phyloP scores from a whole-genome alignment of 2,797 vertebrate species.

The Lagocephalus sceleratus region DNA sequence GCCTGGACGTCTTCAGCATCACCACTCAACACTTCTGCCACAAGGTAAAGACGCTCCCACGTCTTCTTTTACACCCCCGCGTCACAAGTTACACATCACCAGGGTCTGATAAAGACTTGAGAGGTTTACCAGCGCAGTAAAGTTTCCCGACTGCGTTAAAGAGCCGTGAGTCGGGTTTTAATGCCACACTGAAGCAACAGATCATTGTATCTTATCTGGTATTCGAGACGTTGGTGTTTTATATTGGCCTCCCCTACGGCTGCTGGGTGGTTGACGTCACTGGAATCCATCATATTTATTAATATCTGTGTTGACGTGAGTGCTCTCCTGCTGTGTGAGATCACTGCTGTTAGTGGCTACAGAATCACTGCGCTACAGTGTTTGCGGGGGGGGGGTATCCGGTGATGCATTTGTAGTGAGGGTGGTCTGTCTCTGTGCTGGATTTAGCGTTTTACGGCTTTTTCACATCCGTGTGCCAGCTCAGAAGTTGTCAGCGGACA shows the following conservation, averaged over 20 bases:
- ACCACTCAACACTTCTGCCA: conserved; percentile 88
- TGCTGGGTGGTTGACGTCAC: neutral
- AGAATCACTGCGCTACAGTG: too few relatives aligned
- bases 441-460: neutral
- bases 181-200: neutral
- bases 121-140: too few relatives aligned
- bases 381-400: too few relatives aligned
- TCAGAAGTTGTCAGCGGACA: too few relatives aligned
- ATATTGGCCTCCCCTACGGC: neutral
- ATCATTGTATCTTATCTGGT: neutral
- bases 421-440: neutral
- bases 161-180: conserved; percentile 1
- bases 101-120: too few relatives aligned
- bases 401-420: too few relatives aligned
- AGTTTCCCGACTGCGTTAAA: too few relatives aligned
- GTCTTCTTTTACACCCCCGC: too few relatives aligned
- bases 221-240: neutral
- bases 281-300: neutral
- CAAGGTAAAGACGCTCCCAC: conserved; percentile 76
- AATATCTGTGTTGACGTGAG: neutral
- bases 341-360: too few relatives aligned
- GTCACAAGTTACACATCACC: too few relatives aligned
- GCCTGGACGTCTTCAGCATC: conserved; percentile 86
- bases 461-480: too few relatives aligned
- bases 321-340: conserved; percentile 9